Base-by-base conservation (phyloP, 2,888 invertebrate genomes). In the Tipula vernalis region DNA sequence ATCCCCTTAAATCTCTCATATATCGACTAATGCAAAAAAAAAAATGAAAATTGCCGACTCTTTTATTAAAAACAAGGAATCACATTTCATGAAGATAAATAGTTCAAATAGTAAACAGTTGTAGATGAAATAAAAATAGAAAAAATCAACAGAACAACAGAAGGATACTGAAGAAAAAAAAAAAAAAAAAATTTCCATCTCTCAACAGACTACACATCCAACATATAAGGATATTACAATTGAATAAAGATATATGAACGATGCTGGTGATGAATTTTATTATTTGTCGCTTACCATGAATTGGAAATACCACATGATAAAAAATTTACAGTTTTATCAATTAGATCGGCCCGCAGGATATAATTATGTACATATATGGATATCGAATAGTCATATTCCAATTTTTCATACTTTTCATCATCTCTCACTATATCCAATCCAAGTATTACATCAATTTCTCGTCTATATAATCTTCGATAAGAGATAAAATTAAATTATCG, bases 31-130 rank as follows among this genome's bases (percentile, higher is more conserved):
- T 71, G 3, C 71, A 71, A 71, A 71, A 71, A 57, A 57, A 13
- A 51, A 28, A 57, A 57, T 57, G 51, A 8, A 57, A 71, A 71
- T 71, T 71, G 71, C 28, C 71, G 71, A 71, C 71, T 71, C 18
- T 71, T 10, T 71, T 71, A 71, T 71, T 71, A 71, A 71, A 71
- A 28, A 71, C 18, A 18, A 71, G 71, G 28, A 71, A 71, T 71
- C 71, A 71, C 71, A 71, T 71, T 71, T 71, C 71, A 71, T 71
- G 71, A 71, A 71, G 71, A 71, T 71, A 71, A 71, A 71, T 71
- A 71, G 71, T 71, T 71, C 71, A 71, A 71, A 71, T 71, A 71
- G 71, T 71, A 71, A 71, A 71, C 28, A 71, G 71, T 71, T 71
- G 28, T 71, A 28, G 71, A 71, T 28, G 71, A 28, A 71, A 71